These are phyloP conservation scores for Metellina segmentata DNA, from an alignment of 2,888 invertebrate genomes.

Conservation along the genomic window DNA sequence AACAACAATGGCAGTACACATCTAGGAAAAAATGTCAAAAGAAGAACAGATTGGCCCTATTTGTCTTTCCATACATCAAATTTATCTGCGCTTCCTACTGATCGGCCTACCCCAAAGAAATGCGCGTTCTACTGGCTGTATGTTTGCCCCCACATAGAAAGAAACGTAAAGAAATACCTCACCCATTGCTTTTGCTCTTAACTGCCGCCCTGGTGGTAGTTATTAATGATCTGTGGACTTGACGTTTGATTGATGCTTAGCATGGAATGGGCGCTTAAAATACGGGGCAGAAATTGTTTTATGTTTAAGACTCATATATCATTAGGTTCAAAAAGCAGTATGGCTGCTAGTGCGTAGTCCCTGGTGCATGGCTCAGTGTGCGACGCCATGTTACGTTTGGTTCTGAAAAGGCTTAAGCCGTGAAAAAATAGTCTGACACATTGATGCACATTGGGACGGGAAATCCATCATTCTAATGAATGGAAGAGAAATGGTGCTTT, in stretches of 20 bases:
- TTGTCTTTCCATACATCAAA: slow-evolving; percentile 6
- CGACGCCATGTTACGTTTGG: neutral
- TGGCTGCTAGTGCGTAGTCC: neutral
- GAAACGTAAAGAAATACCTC: neutral
- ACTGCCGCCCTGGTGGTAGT: neutral
- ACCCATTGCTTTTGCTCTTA: neutral
- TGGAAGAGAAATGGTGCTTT: neutral
- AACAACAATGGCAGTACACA: neutral
- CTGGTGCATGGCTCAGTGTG: neutral
- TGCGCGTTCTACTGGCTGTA: neutral
- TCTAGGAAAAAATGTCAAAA: neutral
- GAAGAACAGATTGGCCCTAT: neutral
- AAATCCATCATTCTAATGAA: neutral
- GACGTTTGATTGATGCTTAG: slow-evolving; percentile 25
- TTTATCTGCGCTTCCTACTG: neutral
- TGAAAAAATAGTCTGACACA: neutral
- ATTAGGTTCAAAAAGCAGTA: slow-evolving; percentile 6
- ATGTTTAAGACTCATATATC: slow-evolving; percentile 16
- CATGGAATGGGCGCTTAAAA: slow-evolving; percentile 14
- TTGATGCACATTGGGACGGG: neutral
- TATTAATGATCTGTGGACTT: slow-evolving; percentile 25
- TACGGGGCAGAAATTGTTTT: slow-evolving; percentile 26
- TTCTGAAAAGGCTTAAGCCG: neutral
- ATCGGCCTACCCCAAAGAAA: neutral
- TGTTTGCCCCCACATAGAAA: neutral